These are phyloP conservation scores for Geotrypetes seraphini DNA, from an alignment of 2,797 vertebrate genomes.

Conservation along the genomic window DNA sequence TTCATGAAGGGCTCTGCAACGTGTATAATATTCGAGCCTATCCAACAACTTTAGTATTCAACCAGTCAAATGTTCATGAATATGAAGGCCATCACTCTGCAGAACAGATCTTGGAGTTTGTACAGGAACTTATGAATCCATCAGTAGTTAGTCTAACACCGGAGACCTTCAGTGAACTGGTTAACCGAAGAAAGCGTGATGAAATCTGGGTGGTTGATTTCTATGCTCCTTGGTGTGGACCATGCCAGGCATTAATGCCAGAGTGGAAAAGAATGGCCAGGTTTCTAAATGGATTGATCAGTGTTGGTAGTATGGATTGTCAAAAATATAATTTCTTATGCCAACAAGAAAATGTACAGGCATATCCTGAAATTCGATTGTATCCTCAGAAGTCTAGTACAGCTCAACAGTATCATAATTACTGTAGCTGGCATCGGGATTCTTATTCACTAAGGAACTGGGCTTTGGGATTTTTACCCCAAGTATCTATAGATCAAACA, in stretches of 20 bases:
- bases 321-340: slow-evolving; percentile 81
- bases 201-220: slow-evolving; percentile 89
- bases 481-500: slow-evolving; percentile 69
- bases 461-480: slow-evolving; percentile 84
- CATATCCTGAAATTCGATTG: slow-evolving; percentile 87
- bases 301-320: slow-evolving; percentile 83
- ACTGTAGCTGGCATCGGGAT: slow-evolving; percentile 87
- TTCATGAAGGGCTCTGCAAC: slow-evolving; percentile 82
- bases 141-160: slow-evolving; percentile 74
- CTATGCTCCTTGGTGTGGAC: slow-evolving; percentile 92
- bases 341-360: slow-evolving; percentile 68
- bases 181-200: slow-evolving; percentile 60
- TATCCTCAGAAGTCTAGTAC: slow-evolving; percentile 53
- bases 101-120: slow-evolving; percentile 87
- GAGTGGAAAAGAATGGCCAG: slow-evolving; percentile 94
- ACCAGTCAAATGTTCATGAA: slow-evolving; percentile 81
- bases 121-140: slow-evolving; percentile 88
- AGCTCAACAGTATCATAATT: slow-evolving; percentile 56
- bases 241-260: slow-evolving; percentile 86
- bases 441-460: slow-evolving; percentile 78
- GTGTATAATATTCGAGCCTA: slow-evolving; percentile 90
- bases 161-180: slow-evolving; percentile 66
- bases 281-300: slow-evolving; percentile 73
- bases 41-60: slow-evolving; percentile 90
- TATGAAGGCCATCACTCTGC: slow-evolving; percentile 93